Conservation (phyloP, 2,888 invertebrate genomes). For the Empis stercorea region DNA sequence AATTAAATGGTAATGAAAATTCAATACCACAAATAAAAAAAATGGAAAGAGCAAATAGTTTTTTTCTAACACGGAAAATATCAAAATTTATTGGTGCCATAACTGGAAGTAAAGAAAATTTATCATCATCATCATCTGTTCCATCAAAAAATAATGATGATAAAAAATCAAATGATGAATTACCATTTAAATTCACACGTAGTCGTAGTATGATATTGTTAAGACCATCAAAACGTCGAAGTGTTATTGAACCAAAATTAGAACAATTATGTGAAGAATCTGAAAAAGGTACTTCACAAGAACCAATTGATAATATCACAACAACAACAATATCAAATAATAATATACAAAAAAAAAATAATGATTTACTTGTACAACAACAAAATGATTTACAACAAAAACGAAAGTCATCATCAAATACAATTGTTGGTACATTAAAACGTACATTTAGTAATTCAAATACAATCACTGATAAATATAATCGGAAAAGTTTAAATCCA, state of each 20-base stretch:
- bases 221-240: slow-evolving; percentile 30
- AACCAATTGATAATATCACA: slow-evolving; percentile 18
- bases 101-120: slow-evolving; percentile 33
- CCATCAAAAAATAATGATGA: slow-evolving; percentile 12
- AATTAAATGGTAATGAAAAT: too few relatives aligned
- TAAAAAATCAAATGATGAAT: slow-evolving; percentile 4
- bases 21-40: slow-evolving; percentile 12
- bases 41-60: slow-evolving; percentile 33
- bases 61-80: slow-evolving; percentile 29
- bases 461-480: slow-evolving; percentile 19
- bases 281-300: slow-evolving; percentile 25
- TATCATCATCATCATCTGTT: slow-evolving; percentile 22
- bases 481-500: slow-evolving; percentile 31
- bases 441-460: slow-evolving; percentile 6
- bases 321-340: slow-evolving; percentile 5
- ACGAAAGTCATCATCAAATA: slow-evolving; percentile 3
- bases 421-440: slow-evolving; percentile 3
- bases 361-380: too few relatives aligned
- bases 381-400: slow-evolving; percentile 1
- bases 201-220: slow-evolving; percentile 34
- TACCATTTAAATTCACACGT: slow-evolving; percentile 28
- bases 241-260: slow-evolving; percentile 30
- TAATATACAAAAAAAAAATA: too few relatives aligned
- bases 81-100: slow-evolving; percentile 30
- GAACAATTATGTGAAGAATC: slow-evolving; percentile 34